Evolutionary conservation across 2,113 vertebrate species (phyloP).

Genomic region (Sigmodon hispidus): DNA sequence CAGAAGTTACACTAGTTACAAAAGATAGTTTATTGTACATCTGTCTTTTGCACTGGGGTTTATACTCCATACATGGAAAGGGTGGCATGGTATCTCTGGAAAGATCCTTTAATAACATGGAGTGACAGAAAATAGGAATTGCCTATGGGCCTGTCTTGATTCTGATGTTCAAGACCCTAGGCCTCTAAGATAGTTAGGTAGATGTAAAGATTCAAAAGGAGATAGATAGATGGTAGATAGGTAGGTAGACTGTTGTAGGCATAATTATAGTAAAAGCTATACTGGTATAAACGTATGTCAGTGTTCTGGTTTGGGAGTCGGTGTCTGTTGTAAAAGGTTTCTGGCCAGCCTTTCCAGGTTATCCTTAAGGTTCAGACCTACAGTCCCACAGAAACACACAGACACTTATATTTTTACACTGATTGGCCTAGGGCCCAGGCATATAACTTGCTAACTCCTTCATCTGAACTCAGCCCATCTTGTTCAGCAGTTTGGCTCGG

Average conservation of each 20-base stretch:
- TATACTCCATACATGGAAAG: neutral
- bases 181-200: neutral
- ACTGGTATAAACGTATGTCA: neutral
- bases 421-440: too few relatives aligned
- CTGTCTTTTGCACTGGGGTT: neutral
- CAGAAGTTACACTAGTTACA: neutral
- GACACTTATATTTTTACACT: too few relatives aligned
- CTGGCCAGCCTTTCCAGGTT: too few relatives aligned
- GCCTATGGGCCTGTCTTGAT: neutral
- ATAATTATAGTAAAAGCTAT: neutral
- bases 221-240: neutral
- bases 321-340: too few relatives aligned
- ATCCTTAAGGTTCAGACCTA: too few relatives aligned
- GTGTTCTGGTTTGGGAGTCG: too few relatives aligned
- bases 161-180: neutral
- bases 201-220: neutral
- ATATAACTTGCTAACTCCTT: too few relatives aligned
- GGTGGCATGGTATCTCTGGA: neutral
- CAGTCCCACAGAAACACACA: too few relatives aligned
- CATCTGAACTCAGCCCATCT: too few relatives aligned
- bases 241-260: neutral
- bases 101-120: neutral
- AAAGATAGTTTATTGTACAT: neutral
- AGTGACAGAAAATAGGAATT: neutral
- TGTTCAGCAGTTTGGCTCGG: too few relatives aligned